Base-by-base conservation (phyloP, 2,113 vertebrate genomes). In the Sialia sialis region DNA sequence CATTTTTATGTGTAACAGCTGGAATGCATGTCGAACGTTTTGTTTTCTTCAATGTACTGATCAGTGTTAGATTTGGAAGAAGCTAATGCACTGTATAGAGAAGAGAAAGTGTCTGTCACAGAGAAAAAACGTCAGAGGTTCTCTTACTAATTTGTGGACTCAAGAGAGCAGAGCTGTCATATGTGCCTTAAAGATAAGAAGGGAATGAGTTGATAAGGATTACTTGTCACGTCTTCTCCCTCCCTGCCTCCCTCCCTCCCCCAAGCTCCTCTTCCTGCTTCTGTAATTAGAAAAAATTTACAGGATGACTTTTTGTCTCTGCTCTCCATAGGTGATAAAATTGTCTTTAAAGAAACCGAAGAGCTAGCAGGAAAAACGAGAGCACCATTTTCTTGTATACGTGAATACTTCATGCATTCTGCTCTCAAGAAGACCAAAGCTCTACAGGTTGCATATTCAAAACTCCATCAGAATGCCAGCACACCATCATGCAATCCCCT, bases 141-240 rank as follows among this genome's bases (percentile, higher is more conserved):
- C 26, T 87, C 41, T 60, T 36, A 46, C 70, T 87, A 93, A 64
- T 89, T 59, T 85, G 70, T 73, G 20, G 18, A 58, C 74, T 91
- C 16, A 21, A 67, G 90, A 38, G 78, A 85, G 82, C 62, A 89
- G 18, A 87, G 49, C 70, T 80, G 92, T 94, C 96, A 80, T 94
- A 84, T 96, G 95, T 83, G 90, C 54, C 72, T 73, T 64, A 30
- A 32, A 95, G 95, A 96, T 96, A 96, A 95, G 94, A 87, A 85
- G 49, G 78, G 70, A 85, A 91, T 73, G 19, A 49, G 70, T 41
- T 0, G 78, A 95, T 96, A 96, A 96, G 85, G 16, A 73, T 87
- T 94, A 58, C 67, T 91, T 69, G 32, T 91, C 90, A 94, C 63
- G 58, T 88, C 51, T 88, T 19, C 39, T 46, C 22, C 5, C 4